Evolutionary conservation across 1,140 invertebrate genomes (phyloP).

Genomic region (Galleria mellonella): DNA sequence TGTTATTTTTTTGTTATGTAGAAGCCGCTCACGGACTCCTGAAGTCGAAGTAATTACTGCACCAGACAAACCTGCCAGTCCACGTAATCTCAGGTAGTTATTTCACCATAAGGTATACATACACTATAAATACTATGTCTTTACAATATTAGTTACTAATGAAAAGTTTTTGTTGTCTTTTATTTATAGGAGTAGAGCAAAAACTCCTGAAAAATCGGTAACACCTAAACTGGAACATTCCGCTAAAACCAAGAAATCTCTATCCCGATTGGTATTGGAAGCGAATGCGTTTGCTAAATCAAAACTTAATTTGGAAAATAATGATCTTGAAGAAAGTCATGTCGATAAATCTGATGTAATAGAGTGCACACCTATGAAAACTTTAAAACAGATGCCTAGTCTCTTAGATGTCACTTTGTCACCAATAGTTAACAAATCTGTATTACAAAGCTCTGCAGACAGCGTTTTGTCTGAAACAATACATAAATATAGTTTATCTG

Average conservation of each 20-base stretch:
- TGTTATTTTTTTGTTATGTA: slow-evolving; percentile 12
- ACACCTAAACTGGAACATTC: slow-evolving; percentile 41
- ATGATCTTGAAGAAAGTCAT: slow-evolving; percentile 16
- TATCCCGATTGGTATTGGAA: slow-evolving; percentile 60
- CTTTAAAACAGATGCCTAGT: slow-evolving; percentile 28
- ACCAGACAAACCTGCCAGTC: slow-evolving; percentile 20
- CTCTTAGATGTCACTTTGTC: slow-evolving; percentile 56
- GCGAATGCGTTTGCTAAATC: slow-evolving; percentile 56
- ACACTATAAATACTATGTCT: too few species aligned
- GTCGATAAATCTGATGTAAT: slow-evolving; percentile 27
- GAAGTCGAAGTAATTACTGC: slow-evolving; percentile 34
- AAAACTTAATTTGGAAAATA: slow-evolving; percentile 7
- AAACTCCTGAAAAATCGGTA: slow-evolving; percentile 61
- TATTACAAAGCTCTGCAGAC: slow-evolving; percentile 49
- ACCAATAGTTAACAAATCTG: slow-evolving; percentile 57
- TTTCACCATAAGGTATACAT: too few species aligned
- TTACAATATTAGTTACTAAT: too few species aligned
- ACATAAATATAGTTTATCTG: slow-evolving; percentile 24
- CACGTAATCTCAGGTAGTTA: slow-evolving; percentile 39
- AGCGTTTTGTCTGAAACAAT: slow-evolving; percentile 29
- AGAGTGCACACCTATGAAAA: slow-evolving; percentile 59
- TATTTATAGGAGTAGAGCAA: slow-evolving; percentile 44
- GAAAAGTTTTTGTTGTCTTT: too few species aligned
- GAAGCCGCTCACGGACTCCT: slow-evolving; percentile 49
- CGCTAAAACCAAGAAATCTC: slow-evolving; percentile 41